Conservation (phyloP, 2,113 vertebrate species). For the Meles meles region DNA sequence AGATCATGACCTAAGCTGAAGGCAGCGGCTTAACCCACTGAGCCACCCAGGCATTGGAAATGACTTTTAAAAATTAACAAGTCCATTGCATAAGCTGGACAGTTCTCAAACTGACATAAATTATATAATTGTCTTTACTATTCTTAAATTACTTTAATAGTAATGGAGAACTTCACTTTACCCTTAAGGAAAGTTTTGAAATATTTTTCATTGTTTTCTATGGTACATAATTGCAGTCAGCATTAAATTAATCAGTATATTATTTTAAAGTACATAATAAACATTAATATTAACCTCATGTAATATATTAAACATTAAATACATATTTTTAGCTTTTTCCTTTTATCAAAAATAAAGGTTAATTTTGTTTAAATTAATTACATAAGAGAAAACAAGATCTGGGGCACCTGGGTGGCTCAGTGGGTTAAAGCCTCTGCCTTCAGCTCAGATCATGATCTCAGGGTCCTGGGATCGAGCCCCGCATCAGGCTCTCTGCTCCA, state of each 20-base stretch:
- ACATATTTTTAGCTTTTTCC: not conserved
- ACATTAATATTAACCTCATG: not conserved
- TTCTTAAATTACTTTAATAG: conserved; percentile 3
- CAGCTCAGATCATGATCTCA: too few relatives aligned
- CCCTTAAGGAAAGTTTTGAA: conserved; percentile 6
- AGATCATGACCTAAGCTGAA: too few relatives aligned
- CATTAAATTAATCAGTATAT: not conserved
- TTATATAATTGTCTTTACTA: not conserved
- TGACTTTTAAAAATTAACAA: conserved; percentile 22
- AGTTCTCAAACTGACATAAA: not conserved
- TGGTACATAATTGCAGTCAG: not conserved
- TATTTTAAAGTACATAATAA: conserved; percentile 28
- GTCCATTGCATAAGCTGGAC: not conserved
- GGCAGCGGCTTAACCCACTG: too few relatives aligned
- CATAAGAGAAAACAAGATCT: not conserved
- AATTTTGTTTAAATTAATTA: conserved; percentile 29
- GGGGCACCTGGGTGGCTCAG: too few relatives aligned
- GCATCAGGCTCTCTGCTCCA: too few relatives aligned
- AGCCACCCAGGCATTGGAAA: too few relatives aligned
- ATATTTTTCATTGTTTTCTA: not conserved
- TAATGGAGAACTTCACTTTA: not conserved
- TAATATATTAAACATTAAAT: not conserved
- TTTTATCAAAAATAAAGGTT: not conserved
- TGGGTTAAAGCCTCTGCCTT: too few relatives aligned
- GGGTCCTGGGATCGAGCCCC: too few relatives aligned